Conservation (phyloP, 2,888 invertebrate species). For the Pomacea canaliculata region DNA sequence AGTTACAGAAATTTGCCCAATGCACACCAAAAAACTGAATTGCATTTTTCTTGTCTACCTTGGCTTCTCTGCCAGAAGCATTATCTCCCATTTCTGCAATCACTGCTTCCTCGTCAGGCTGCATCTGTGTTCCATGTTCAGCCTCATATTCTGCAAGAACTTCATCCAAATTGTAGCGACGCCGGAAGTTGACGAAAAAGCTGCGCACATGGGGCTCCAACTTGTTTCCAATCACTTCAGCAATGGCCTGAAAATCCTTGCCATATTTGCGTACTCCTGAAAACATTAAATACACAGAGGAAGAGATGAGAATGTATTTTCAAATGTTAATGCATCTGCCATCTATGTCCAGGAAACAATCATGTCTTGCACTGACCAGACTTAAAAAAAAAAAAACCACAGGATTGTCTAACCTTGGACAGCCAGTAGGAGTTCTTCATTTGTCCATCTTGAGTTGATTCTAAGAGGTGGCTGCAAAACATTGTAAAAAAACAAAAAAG, state of each 20-base stretch:
- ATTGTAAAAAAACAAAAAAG: background rate
- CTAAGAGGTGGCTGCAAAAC: slow-evolving; percentile 49
- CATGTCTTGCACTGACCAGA: too few species aligned
- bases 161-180: slow-evolving; percentile 86
- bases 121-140: slow-evolving; percentile 57
- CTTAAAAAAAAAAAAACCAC: too few species aligned
- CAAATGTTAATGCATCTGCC: background rate
- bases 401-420: slow-evolving; percentile 79
- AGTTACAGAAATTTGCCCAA: too few species aligned
- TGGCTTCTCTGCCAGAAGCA: slow-evolving; percentile 37
- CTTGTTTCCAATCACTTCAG: slow-evolving; percentile 94
- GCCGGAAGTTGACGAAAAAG: slow-evolving; percentile 91
- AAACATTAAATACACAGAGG: slow-evolving; percentile 1
- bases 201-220: slow-evolving; percentile 91
- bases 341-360: background rate
- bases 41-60: slow-evolving; percentile 21
- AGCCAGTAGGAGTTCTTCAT: slow-evolving; percentile 90
- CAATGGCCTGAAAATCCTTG: slow-evolving; percentile 92
- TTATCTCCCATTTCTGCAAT: slow-evolving; percentile 3
- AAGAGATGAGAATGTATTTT: background rate
- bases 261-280: slow-evolving; percentile 77
- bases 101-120: slow-evolving; percentile 36
- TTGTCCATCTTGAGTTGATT: slow-evolving; percentile 79
- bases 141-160: slow-evolving; percentile 79
- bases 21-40: too few species aligned